Evolutionary conservation across 2,888 invertebrate species (phyloP).

Genomic region (Lasioglossum morio): DNA sequence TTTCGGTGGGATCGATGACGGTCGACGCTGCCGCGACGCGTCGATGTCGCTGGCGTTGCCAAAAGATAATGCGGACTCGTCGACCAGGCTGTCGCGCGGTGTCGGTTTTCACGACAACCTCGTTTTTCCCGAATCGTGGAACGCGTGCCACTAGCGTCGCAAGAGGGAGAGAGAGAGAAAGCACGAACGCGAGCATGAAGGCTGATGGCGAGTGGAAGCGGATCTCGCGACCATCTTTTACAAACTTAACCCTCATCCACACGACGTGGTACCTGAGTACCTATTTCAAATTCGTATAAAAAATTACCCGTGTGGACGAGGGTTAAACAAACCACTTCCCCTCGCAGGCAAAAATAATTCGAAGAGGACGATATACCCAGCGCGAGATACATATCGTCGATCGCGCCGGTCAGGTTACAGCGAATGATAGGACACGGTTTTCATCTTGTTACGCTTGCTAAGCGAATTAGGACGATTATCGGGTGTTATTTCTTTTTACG

Average conservation of each 20-base stretch:
- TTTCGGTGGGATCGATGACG: neutral
- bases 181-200: slow-evolving; percentile 29
- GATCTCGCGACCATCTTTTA: neutral
- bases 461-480: slow-evolving; percentile 17
- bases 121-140: neutral
- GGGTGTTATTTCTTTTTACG: neutral
- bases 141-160: neutral
- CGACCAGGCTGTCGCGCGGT: neutral
- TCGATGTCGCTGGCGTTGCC: slow-evolving; percentile 1
- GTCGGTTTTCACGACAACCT: neutral
- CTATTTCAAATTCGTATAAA: too few species aligned
- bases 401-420: slow-evolving; percentile 20
- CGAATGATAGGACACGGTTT: slow-evolving; percentile 6
- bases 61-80: neutral
- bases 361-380: neutral
- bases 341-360: neutral
- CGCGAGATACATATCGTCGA: slow-evolving; percentile 2
- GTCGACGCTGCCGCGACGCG: neutral
- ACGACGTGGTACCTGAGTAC: too few species aligned
- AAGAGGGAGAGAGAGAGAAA: too few species aligned
- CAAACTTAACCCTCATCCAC: too few species aligned
- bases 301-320: too few species aligned
- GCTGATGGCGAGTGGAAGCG: slow-evolving; percentile 41
- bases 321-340: too few species aligned
- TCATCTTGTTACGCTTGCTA: slow-evolving; percentile 36